Evolutionary conservation across 1,140 invertebrate species (phyloP), one percentile per base, ranked within the genome.

Genomic region (Drosophila insularis): DNA sequence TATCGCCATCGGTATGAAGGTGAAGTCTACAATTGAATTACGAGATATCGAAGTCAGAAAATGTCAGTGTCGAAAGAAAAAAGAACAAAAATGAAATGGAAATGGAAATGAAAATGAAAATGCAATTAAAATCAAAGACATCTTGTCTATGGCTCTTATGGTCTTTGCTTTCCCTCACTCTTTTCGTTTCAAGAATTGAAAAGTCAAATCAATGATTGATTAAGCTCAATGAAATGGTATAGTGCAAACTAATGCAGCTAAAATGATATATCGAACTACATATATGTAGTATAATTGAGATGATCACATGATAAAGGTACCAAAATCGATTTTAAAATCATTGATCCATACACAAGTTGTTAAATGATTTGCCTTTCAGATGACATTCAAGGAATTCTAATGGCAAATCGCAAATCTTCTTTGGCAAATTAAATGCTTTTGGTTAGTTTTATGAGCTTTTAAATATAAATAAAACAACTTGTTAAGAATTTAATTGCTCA

Each of bases 381-480:
- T 21, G 13, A 50, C 19, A 50, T 50, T 50, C 19, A 2, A 50
- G 11, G n/a, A 19, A 50, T 50, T 50, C 17, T 50, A 50, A 50
- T 21, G 19, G 35, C 10, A 10, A 37, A 21, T 50, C 7, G 17
- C 1, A 50, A 50, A 21, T 50, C 11, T 50, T 11, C n/a, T 50
- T 50, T 50, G 43, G 5, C 71, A 74, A 74, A 74, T 74, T 61
- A 74, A 74, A 50, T 19, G 43, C 8, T 50, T 50, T 50, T 50
- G 43, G 7, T 50, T 50, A 62, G 71, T 74, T 74, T 74, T 62
- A 74, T 74, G 17, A 21, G 43, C 5, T 19, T 17, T 50, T 50
- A 19, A 21, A 50, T 11, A 21, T 21, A 19, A 50, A 58, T 58
- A 58, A 58, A 58, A 35, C 55, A 31, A 58, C 32, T 58, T 37